Evolutionary conservation across 1,140 invertebrate species (phyloP).

Genomic region (Aplysia californica): DNA sequence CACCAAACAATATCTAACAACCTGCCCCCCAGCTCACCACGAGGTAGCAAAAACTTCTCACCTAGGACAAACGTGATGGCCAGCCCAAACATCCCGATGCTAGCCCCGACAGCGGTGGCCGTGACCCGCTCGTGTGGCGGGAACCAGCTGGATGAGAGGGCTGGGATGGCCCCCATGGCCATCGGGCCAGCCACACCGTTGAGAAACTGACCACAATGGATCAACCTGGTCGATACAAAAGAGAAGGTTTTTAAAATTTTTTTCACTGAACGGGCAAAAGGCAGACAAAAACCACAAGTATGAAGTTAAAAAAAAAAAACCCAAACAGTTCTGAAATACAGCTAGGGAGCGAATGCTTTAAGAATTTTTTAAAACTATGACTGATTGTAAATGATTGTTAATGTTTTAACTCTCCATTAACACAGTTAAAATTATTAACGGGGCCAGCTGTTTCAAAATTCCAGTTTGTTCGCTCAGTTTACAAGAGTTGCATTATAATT

Average conservation of each 20-base stretch:
- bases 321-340: neutral
- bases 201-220: conserved; percentile 47
- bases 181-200: conserved; percentile 58
- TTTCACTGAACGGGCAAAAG: too few relatives aligned
- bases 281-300: too few relatives aligned
- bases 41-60: neutral
- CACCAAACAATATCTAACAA: too few relatives aligned
- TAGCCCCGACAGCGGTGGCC: conserved; percentile 42
- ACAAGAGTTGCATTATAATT: too few relatives aligned
- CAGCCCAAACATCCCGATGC: conserved; percentile 28
- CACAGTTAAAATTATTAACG: too few relatives aligned
- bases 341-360: neutral
- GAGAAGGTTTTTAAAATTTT: neutral
- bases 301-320: neutral
- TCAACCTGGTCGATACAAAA: conserved; percentile 32
- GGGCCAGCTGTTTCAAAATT: too few relatives aligned
- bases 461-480: too few relatives aligned
- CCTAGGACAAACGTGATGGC: conserved; percentile 42
- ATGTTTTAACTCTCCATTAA: too few relatives aligned
- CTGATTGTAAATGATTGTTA: too few relatives aligned
- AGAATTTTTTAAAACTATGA: neutral
- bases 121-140: conserved; percentile 57
- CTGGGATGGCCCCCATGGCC: conserved; percentile 48
- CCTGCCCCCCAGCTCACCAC: neutral
- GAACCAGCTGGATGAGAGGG: conserved; percentile 61